Base-by-base conservation (phyloP, 2,113 vertebrate genomes). In the Manacus vitellinus region DNA sequence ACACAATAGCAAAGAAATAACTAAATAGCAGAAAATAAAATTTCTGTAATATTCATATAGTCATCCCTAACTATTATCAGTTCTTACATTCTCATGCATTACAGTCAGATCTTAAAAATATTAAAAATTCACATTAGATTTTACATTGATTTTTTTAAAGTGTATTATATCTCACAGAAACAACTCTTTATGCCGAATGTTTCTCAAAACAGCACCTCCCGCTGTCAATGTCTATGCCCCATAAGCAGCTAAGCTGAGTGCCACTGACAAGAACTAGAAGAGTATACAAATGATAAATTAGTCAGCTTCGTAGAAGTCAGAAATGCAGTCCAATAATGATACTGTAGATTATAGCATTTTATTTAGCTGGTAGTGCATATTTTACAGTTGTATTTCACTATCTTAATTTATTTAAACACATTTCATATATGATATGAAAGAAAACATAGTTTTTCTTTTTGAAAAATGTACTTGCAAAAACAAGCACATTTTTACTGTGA, bases 271-370 rank as follows among this genome's bases (percentile, higher is more conserved):
- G 92, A 97, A 97, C 93, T 91, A 93, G 78, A 96, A 97, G 87
- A 96, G 74, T 85, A 92, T 61, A 95, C 68, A 96, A 91, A 97
- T 98, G 97, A 98, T 97, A 97, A 98, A 98, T 98, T 91, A 97
- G 92, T 94, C 91, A 95, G 94, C 96, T 94, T 95, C 74, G 89
- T 66, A 74, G 77, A 96, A 97, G 96, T 90, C 89, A 91, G 85
- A 74, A 96, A 95, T 78, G 77, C 35, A 93, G 72, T 61, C 76
- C 65, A 96, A 88, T 95, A 97, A 95, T 81, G 75, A 95, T 44
- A 63, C 5, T 51, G 89, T 80, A 86, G 85, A 95, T 91, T 33
- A 94, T 1, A 55, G 15, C 75, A 83, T 81, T 85, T 94, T 97
- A 89, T 80, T 88, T 51, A 68, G 80, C n/a, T 61, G 70, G 76